Evolutionary conservation across 2,113 vertebrate species (phyloP).

Genomic region (Tenebrosternarchus preto): DNA sequence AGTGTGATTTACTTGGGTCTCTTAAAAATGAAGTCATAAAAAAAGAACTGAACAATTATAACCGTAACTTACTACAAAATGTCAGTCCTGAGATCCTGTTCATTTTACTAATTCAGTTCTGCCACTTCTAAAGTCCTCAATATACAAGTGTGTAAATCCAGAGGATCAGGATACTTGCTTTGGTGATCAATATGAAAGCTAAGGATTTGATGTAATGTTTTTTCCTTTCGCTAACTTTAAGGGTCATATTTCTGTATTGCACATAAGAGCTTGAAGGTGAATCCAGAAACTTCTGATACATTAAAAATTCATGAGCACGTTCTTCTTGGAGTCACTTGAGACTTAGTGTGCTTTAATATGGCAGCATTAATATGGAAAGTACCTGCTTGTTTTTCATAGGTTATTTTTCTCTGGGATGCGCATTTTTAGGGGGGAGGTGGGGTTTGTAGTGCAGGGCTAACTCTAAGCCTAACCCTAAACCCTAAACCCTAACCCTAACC

Average conservation of each 20-base stretch:
- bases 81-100: too few species aligned
- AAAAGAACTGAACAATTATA: too few species aligned
- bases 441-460: too few species aligned
- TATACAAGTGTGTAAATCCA: background rate
- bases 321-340: constrained; percentile 21
- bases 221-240: constrained; percentile 8
- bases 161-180: background rate
- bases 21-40: background rate
- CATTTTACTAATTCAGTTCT: too few species aligned
- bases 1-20: too few species aligned
- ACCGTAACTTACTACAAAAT: too few species aligned
- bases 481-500: too few species aligned
- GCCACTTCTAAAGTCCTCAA: too few species aligned
- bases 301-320: constrained; percentile 37
- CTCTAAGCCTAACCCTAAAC: too few species aligned
- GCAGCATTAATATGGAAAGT: background rate
- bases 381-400: background rate
- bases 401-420: background rate
- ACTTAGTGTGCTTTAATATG: constrained; percentile 14
- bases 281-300: constrained; percentile 4
- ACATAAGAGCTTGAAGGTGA: background rate
- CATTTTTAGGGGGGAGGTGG: too few species aligned
- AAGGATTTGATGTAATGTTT: background rate
- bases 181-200: background rate
- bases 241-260: background rate